Percentiles rank a stretch among this genome's conserved stretches.
Evolutionary conservation across 2,888 invertebrate species (phyloP).

Genomic region (Lottia scabra): DNA sequence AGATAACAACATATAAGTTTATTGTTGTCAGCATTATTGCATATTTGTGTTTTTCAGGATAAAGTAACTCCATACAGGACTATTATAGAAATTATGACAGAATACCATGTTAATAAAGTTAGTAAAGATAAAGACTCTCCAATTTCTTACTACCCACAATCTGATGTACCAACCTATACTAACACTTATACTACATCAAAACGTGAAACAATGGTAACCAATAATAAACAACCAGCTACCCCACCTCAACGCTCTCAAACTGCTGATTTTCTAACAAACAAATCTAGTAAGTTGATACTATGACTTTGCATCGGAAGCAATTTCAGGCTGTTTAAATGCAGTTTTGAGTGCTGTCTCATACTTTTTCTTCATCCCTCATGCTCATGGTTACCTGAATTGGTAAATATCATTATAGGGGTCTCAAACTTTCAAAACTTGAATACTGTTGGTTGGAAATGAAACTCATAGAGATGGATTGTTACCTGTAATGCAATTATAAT

Average conservation of each 20-base stretch:
- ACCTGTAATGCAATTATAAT: too few species aligned
- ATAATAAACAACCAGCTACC: neutral
- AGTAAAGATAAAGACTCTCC: neutral
- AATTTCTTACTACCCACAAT: neutral
- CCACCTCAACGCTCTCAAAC: neutral
- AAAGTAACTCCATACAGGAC: slow-evolving; percentile 54
- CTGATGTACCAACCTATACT: neutral
- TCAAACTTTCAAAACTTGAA: too few species aligned
- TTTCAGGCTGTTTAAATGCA: too few species aligned
- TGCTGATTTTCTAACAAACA: neutral
- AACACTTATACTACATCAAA: neutral
- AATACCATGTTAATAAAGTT: slow-evolving; percentile 24
- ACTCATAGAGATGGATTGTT: too few species aligned
- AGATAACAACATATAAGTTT: too few species aligned
- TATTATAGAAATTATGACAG: slow-evolving; percentile 64
- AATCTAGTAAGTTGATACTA: neutral
- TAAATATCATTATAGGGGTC: too few species aligned
- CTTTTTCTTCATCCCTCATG: too few species aligned
- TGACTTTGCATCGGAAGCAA: too few species aligned
- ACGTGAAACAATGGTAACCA: neutral
- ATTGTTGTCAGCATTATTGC: too few species aligned
- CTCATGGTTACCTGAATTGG: too few species aligned
- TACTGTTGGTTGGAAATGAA: too few species aligned
- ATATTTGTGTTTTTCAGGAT: slow-evolving; percentile 55
- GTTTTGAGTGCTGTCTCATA: too few species aligned